Conservation (phyloP, 2,888 invertebrate species). For the Gisinianus flammeolus region DNA sequence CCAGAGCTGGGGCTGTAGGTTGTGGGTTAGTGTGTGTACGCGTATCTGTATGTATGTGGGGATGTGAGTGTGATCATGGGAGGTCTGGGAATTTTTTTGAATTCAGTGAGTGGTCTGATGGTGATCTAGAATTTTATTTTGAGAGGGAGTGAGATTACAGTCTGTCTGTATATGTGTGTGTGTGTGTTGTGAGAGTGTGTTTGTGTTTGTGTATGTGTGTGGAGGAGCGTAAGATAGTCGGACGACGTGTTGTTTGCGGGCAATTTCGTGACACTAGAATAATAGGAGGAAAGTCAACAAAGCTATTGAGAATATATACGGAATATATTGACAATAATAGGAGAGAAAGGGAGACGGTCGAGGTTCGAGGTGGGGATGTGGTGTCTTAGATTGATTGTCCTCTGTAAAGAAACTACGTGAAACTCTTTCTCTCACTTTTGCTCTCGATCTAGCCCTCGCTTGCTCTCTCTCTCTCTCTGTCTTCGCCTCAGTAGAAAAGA, state of each 20-base stretch:
- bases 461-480: too few species aligned
- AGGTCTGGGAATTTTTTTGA: too few species aligned
- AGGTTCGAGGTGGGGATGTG: conserved; percentile 22
- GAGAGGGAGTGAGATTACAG: too few species aligned
- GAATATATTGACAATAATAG: conserved; percentile 5
- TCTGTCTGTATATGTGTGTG: too few species aligned
- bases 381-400: conserved; percentile 35
- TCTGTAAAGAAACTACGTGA: conserved; percentile 20
- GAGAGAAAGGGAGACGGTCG: background rate
- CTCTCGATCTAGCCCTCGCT: too few species aligned
- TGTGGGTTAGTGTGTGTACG: too few species aligned
- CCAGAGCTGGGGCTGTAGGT: too few species aligned
- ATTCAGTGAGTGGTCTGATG: too few species aligned
- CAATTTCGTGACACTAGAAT: background rate
- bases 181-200: too few species aligned
- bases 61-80: too few species aligned
- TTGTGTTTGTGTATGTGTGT: background rate
- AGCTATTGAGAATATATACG: background rate
- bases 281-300: background rate
- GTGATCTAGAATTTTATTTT: too few species aligned
- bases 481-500: conserved; percentile 23
- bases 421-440: conserved; percentile 23
- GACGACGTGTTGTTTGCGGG: conserved; percentile 11
- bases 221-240: background rate
- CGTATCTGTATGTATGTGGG: too few species aligned